Percentiles rank a stretch among this genome's conserved stretches.
phyloP scores from a whole-genome alignment of 1,140 invertebrate species.

The Drosophila sturtevanti region DNA sequence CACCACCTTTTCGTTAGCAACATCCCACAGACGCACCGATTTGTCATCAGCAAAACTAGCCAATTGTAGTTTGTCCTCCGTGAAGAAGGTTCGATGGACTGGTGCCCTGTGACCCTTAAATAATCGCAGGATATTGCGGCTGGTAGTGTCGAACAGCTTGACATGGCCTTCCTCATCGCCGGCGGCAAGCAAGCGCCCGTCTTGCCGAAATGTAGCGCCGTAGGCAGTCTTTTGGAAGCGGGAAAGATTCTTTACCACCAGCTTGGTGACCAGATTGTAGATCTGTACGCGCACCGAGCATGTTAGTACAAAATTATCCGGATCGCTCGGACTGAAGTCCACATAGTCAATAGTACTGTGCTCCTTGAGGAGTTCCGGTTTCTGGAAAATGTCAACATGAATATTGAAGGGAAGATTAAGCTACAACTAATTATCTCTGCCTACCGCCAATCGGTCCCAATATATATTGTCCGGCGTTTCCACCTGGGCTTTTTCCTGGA shows the following conservation, averaged over 20 bases:
- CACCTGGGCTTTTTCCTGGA: slow-evolving; percentile 86
- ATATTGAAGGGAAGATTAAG: background rate
- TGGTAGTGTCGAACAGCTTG: slow-evolving; percentile 93
- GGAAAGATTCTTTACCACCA: slow-evolving; percentile 92
- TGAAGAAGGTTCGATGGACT: slow-evolving; percentile 93
- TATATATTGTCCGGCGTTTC: slow-evolving; percentile 90
- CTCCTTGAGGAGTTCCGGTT: slow-evolving; percentile 94
- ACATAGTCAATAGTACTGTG: slow-evolving; percentile 95
- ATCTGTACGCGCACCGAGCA: slow-evolving; percentile 95
- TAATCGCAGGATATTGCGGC: slow-evolving; percentile 89
- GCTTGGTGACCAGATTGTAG: slow-evolving; percentile 94
- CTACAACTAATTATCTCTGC: slow-evolving; percentile 49
- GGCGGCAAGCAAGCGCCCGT: slow-evolving; percentile 92
- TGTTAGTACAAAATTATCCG: slow-evolving; percentile 94
- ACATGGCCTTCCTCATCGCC: slow-evolving; percentile 95
- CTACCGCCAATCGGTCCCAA: slow-evolving; percentile 93
- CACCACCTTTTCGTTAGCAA: slow-evolving; percentile 90
- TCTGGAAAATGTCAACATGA: slow-evolving; percentile 84
- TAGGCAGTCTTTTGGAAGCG: slow-evolving; percentile 93
- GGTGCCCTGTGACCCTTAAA: slow-evolving; percentile 85
- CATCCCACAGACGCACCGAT: slow-evolving; percentile 94
- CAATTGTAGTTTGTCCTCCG: slow-evolving; percentile 90
- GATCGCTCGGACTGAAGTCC: slow-evolving; percentile 93
- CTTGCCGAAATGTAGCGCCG: slow-evolving; percentile 92
- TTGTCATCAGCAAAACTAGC: slow-evolving; percentile 98